Evolutionary conservation across 1,140 invertebrate genomes (phyloP), one percentile per base, ranked within the genome.

Genomic region (Solenopsis fugax): DNA sequence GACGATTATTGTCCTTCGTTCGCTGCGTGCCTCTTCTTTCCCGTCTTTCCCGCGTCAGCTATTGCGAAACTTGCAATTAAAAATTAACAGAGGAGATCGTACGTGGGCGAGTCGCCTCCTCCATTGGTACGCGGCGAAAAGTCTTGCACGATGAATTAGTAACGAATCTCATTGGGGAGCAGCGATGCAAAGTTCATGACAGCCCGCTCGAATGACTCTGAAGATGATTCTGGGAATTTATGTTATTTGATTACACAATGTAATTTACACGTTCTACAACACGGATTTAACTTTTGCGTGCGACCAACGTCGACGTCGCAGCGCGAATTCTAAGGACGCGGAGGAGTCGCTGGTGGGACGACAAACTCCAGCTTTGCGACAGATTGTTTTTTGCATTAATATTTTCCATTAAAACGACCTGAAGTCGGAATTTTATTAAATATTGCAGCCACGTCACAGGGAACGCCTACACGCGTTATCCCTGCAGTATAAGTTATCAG

Each of bases 81-180:
- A 81, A 71, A 81, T 81, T 81, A 71, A 81, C 65, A 34, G 65
- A 81, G 71, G 34, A 81, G 52, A 56, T 52, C 34, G 77, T 21
- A 56, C 21, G 78, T 81, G 64, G 78, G 65, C 52, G 78, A 56
- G 1, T 58, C 64, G 21, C 6, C 64, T 69, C 6, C 64, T 69
- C 50, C n/a, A 58, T 58, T 56, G 37, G 21, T 29, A 16, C 48
- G 21, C 16, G 50, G 48, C 64, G 65, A 71, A 81, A 71, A 48
- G 50, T 81, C 64, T 81, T 81, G 64, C 52, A 71, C 64, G 78
- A 56, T 81, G 78, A 81, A 81, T 81, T 71, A 52, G 6, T 81
- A 71, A 71, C 64, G 34, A 69, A 71, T 71, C 50, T 24, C 34
- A 58, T 56, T 45, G 50, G 50, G 45, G 52, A 81, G 37, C 29